Base-by-base conservation (phyloP, 2,888 invertebrate genomes). In the Eustalomyia histrio region DNA sequence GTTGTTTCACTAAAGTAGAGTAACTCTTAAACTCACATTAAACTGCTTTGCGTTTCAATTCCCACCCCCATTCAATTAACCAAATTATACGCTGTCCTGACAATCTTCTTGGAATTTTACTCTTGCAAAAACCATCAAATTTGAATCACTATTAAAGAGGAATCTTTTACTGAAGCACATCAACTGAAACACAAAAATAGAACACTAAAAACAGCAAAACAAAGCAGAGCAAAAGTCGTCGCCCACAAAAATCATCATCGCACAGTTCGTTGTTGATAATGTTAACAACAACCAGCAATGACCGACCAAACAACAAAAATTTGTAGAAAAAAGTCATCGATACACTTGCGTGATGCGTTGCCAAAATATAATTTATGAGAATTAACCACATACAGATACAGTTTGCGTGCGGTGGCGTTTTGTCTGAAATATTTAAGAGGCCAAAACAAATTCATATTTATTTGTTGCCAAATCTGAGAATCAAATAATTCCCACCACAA, bases 291-390 rank as follows among this genome's bases (percentile, higher is more conserved):
- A 17, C 14, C 50, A 57, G 81, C 80, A 74, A 64, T 24, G 55
- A n/a, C 82, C 83, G 83, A 17, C 16, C 29, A n/a, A 52, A 47
- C n/a, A 76, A 76, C 29, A 52, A 12, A 68, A 81, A 74, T 57
- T 75, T 80, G 47, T 72, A 75, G 74, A 80, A 80, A 83, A 83
- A 83, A 83, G 78, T 83, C 83, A 83, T 79, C 83, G 84, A 85
- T 85, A 83, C 84, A 83, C 84, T 89, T 84, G 89, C 89, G 90
- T 89, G 89, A 89, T 89, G 88, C 89, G 89, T 89, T 89, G 88
- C 89, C 87, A 85, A 89, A 86, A 86, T 71, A 87, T 88, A 88
- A 88, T 88, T 88, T 88, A 87, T 87, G 87, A 85, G 86, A 86
- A 86, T 87, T 84, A 86, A 86, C 78, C 81, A 71, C 78, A 81